Evolutionary conservation across 2,797 vertebrate species (phyloP).

Genomic region (Rhinella marina): DNA sequence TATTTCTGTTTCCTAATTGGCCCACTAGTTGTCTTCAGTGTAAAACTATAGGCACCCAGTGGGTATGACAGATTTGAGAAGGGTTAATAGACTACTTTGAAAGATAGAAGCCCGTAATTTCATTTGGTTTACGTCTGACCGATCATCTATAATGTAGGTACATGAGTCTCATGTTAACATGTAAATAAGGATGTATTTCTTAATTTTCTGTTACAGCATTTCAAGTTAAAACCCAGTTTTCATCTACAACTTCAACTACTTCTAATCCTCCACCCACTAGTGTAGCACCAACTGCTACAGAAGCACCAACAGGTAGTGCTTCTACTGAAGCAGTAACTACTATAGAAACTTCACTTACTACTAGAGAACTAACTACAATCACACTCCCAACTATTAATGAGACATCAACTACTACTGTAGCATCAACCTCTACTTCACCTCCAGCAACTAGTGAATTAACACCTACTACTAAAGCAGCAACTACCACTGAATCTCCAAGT

Average conservation of each 20-base stretch:
- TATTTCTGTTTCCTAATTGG: too few relatives aligned
- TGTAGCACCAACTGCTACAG: background rate
- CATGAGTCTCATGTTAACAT: background rate
- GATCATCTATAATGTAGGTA: background rate
- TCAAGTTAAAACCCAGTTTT: background rate
- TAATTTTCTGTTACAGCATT: background rate
- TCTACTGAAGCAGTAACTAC: background rate
- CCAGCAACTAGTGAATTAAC: background rate
- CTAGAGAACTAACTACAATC: background rate
- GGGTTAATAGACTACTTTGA: too few relatives aligned
- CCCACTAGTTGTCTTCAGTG: too few relatives aligned
- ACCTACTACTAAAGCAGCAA: background rate
- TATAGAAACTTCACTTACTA: background rate
- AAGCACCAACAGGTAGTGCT: background rate
- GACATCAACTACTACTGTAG: background rate
- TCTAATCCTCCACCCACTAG: background rate
- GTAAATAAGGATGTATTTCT: background rate
- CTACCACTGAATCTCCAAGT: background rate
- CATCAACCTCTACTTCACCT: background rate
- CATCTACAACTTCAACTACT: background rate
- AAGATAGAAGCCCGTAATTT: too few relatives aligned
- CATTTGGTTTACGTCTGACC: background rate
- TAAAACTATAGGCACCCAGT: too few relatives aligned
- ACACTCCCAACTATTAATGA: background rate
- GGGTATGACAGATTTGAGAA: too few relatives aligned